Percentiles rank a stretch among this genome's conserved stretches.
phyloP scores from a whole-genome alignment of 1,140 invertebrate species.

The Hesperophylax magnus region DNA sequence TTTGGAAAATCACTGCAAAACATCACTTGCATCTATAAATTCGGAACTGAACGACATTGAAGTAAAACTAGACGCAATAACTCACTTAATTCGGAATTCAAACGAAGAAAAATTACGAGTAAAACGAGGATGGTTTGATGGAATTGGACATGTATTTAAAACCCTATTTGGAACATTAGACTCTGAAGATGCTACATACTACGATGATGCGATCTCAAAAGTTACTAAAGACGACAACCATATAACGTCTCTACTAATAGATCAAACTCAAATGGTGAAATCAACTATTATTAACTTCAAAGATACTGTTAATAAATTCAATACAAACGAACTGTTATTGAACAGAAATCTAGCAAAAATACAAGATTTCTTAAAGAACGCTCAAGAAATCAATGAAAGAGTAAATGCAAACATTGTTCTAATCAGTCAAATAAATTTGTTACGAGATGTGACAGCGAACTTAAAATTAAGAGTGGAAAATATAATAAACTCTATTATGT shows the following conservation, averaged over 20 bases:
- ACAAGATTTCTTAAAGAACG: too few species aligned
- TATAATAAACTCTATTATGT: too few species aligned
- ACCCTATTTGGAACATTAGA: too few species aligned
- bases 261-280: conserved; percentile 35
- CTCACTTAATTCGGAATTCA: too few species aligned
- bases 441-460: too few species aligned
- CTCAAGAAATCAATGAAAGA: too few species aligned
- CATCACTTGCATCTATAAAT: not conserved
- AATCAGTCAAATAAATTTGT: too few species aligned
- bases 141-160: conserved; percentile 36
- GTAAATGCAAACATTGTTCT: too few species aligned
- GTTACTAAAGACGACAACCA: conserved; percentile 27
- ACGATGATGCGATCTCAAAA: conserved; percentile 25
- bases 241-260: not conserved
- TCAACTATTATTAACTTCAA: conserved; percentile 22
- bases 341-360: too few species aligned
- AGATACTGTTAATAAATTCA: too few species aligned
- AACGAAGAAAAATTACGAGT: not conserved
- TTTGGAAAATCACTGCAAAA: not conserved
- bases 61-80: not conserved
- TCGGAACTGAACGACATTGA: not conserved
- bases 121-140: conserved; percentile 47
- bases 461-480: too few species aligned
- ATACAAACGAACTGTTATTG: not conserved
- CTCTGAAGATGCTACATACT: conserved; percentile 38